phyloP scores from a whole-genome alignment of 2,113 vertebrate genomes.

The Brachyhypopomus occidentalis region DNA sequence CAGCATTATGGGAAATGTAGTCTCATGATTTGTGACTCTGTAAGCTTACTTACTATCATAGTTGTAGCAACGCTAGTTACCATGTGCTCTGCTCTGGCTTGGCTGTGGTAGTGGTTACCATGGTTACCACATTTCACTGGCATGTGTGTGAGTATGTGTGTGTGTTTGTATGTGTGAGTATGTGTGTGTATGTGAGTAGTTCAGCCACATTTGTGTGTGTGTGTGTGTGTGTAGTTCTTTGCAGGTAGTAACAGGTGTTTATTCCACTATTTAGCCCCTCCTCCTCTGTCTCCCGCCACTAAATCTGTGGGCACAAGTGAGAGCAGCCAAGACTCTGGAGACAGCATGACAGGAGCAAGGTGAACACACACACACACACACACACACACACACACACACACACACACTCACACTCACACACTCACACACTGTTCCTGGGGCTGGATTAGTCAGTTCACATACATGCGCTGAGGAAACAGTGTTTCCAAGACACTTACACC shows the following conservation, averaged over 20 bases:
- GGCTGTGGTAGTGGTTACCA: no score
- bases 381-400: no score
- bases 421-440: no score
- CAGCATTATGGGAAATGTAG: constrained; percentile 29
- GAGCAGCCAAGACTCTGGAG: constrained; percentile 95
- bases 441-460: no score
- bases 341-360: constrained; percentile 91
- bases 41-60: no score
- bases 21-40: background rate
- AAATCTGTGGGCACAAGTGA: constrained; percentile 98
- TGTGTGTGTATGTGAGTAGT: no score
- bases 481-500: constrained; percentile 34
- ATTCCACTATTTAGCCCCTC: constrained; percentile 99
- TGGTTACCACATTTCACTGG: no score
- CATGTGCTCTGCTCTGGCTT: no score
- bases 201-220: no score
- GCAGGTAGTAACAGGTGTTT: constrained; percentile 97
- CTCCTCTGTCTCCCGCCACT: constrained; percentile 97
- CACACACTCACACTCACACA: no score
- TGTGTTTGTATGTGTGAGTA: background rate
- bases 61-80: no score
- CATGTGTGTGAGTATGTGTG: no score
- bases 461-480: constrained; percentile 41
- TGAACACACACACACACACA: constrained; percentile 61
- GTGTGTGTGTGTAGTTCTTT: constrained; percentile 84